A percentile compares a stretch with the other conserved stretches of the same genome.
Evolutionary conservation across 2,797 vertebrate species (phyloP).

Genomic region (Pantherophis vulpinus): DNA sequence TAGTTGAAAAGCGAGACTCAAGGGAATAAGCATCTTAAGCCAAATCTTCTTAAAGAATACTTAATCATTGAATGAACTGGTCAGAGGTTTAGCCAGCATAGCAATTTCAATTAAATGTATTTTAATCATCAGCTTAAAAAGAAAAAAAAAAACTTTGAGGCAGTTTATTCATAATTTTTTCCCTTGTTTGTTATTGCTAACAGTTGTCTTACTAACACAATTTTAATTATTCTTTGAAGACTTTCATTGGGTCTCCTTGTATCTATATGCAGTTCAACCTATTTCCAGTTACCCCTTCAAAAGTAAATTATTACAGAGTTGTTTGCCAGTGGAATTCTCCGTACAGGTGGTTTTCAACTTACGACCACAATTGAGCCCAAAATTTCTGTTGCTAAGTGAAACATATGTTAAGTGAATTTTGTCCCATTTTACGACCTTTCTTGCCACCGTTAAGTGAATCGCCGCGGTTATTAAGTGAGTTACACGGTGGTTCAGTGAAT

Average conservation of each 20-base stretch:
- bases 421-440: not conserved
- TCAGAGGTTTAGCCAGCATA: not conserved
- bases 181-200: not conserved
- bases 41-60: slow-evolving; percentile 7
- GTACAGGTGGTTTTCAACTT: not conserved
- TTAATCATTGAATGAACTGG: slow-evolving; percentile 1
- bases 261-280: not conserved
- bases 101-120: slow-evolving; percentile 1
- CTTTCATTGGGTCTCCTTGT: not conserved
- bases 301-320: not conserved
- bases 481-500: not conserved
- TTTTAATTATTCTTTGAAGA: not conserved
- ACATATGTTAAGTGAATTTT: not conserved
- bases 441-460: not conserved
- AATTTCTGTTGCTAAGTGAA: not conserved
- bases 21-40: slow-evolving; percentile 2
- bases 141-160: not conserved
- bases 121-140: not conserved
- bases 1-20: not conserved
- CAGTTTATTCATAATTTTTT: not conserved
- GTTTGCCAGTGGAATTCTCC: not conserved
- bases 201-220: not conserved
- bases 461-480: not conserved
- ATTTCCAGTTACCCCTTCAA: not conserved
- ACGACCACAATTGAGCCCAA: not conserved